These are phyloP conservation scores for Rhineura floridana DNA, from an alignment of 2,113 vertebrate species.

Conservation along the genomic window DNA sequence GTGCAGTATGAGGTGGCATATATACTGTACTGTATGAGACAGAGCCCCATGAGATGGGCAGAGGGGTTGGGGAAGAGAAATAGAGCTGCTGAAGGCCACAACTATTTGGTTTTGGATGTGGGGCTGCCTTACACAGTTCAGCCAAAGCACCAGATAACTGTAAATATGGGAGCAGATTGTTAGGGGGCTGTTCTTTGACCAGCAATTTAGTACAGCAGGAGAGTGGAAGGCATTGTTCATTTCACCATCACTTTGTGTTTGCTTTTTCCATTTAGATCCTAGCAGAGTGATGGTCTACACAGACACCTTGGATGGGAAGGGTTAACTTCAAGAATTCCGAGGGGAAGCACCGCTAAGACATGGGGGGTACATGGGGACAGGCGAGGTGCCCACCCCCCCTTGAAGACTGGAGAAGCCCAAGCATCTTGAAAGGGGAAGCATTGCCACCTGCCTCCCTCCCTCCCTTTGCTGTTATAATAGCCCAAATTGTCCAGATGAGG, in stretches of 20 bases:
- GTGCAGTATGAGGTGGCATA: not conserved
- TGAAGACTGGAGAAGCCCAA: conserved; percentile 29
- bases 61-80: not conserved
- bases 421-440: conserved; percentile 35
- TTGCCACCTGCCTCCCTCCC: conserved; percentile 20
- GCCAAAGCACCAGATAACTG: not conserved
- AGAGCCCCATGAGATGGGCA: not conserved
- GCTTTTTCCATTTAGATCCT: conserved; percentile 31
- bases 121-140: not conserved
- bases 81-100: not conserved
- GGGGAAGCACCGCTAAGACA: conserved; percentile 15
- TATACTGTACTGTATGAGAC: not conserved
- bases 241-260: not conserved
- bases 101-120: not conserved
- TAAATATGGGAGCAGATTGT: not conserved
- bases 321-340: conserved; percentile 26
- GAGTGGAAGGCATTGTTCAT: not conserved
- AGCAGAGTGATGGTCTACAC: conserved; percentile 46
- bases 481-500: conserved; percentile 21
- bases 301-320: conserved; percentile 53
- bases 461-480: conserved; percentile 23
- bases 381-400: not conserved
- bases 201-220: not conserved
- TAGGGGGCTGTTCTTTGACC: not conserved
- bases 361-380: conserved; percentile 6